These are phyloP conservation scores for Notolabrus celidotus DNA, from an alignment of 2,797 vertebrate genomes.

Conservation along the genomic window DNA sequence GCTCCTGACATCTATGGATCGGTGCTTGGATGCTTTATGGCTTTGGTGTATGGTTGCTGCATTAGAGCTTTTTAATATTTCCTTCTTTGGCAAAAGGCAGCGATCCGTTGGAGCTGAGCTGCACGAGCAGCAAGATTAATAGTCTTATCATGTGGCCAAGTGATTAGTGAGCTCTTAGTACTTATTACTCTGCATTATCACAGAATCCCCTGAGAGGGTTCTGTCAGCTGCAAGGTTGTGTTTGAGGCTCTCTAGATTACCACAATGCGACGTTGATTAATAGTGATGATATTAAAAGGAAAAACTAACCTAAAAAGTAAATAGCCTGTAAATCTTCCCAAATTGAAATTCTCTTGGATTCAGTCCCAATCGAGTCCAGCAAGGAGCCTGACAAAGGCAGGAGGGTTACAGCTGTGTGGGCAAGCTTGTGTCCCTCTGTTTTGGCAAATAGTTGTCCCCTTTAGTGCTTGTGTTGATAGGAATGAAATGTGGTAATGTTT, in stretches of 20 bases:
- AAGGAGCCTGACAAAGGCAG: conserved; percentile 17
- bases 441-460: conserved; percentile 36
- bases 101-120: conserved; percentile 68
- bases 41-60: conserved; percentile 61
- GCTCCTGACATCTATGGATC: conserved; percentile 79
- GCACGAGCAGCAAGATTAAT: conserved; percentile 83
- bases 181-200: conserved; percentile 88
- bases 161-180: conserved; percentile 88
- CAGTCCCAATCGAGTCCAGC: conserved; percentile 55
- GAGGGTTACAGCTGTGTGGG: conserved; percentile 20
- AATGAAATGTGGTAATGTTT: conserved; percentile 43
- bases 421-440: conserved; percentile 27
- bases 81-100: conserved; percentile 72
- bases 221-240: conserved; percentile 81
- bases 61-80: conserved; percentile 77
- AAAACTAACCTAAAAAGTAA: conserved; percentile 75
- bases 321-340: conserved; percentile 74
- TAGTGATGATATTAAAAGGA: conserved; percentile 76
- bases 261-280: conserved; percentile 80
- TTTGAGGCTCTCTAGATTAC: conserved; percentile 78
- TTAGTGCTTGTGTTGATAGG: neutral
- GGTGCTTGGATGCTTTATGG: conserved; percentile 72
- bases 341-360: conserved; percentile 74
- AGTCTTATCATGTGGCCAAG: conserved; percentile 86
- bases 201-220: conserved; percentile 80